Evolutionary conservation across 2,113 vertebrate species (phyloP), one percentile per base, ranked within the genome.

Genomic region (Lepisosteus osseus): DNA sequence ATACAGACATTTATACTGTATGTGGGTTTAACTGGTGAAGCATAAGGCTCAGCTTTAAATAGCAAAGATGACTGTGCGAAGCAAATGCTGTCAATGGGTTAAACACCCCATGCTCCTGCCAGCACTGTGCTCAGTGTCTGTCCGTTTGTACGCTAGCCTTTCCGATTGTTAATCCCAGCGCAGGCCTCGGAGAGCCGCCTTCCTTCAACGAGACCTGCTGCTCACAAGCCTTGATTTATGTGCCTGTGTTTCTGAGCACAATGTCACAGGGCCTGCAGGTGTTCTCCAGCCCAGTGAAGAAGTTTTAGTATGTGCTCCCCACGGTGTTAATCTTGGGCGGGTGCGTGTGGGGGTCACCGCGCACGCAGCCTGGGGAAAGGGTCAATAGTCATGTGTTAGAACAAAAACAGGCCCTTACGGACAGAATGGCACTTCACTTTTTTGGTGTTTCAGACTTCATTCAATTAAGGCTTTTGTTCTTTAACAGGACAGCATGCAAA

Each of bases 171-270:
- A 88, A 87, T 86, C 86, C 80, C 76, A 78, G 82, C 79, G 80
- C 83, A 74, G 80, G 78, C 82, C 51, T 65, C 42, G 79, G 71
- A 85, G 82, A 75, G 77, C 82, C 74, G 68, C 71, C n/a, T 68
- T 76, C 77, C 29, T 68, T 76, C 73, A 78, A 74, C 84, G 85
- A 86, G 81, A 86, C 87, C 88, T 90, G 90, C 88, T 64, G 14
- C 83, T 89, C 86, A 85, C 87, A 88, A 69, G 77, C 74, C 6
- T 69, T 92, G 89, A 93, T 92, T 93, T 90, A 92, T 88, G 86
- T 81, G 77, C 76, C 75, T 47, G 74, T 73, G 79, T 77, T 72
- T 78, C 79, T 74, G 29, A 59, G 83, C 80, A 86, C 83, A 79
- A 64, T 74, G 83, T 73, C 76, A 76, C 78, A 80, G 77, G 78